phyloP scores from a whole-genome alignment of 2,888 invertebrate genomes.

The Nomada goodeniana region DNA sequence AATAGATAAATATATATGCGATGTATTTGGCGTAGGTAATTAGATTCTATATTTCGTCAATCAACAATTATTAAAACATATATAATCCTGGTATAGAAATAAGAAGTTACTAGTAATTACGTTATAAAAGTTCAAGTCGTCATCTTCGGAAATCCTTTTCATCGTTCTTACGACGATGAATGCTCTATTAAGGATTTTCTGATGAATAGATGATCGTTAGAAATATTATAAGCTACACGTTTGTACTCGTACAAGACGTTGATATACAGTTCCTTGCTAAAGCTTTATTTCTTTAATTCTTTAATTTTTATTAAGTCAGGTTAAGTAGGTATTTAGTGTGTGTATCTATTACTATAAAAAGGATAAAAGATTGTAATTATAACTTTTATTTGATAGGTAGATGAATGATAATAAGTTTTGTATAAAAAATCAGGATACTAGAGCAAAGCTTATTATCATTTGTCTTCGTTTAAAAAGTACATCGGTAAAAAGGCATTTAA shows the following conservation, averaged over 20 bases:
- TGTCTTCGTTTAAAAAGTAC: conserved; percentile 14
- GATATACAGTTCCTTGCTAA: conserved; percentile 5
- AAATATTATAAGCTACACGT: background rate
- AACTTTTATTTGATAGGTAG: conserved; percentile 1
- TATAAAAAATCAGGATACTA: background rate
- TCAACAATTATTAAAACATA: background rate
- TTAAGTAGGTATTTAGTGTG: background rate
- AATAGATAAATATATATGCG: conserved; percentile 8
- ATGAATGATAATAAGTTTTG: background rate
- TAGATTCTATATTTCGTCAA: background rate
- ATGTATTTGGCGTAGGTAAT: conserved; percentile 24
- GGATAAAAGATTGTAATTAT: background rate
- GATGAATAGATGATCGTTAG: background rate
- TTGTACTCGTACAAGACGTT: conserved; percentile 10
- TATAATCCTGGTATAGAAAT: background rate
- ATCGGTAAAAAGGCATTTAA: background rate
- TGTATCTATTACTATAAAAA: background rate
- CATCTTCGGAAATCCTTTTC: conserved; percentile 33
- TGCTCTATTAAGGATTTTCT: conserved; percentile 47
- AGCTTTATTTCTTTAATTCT: background rate
- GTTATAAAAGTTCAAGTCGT: background rate
- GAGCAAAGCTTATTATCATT: conserved; percentile 38
- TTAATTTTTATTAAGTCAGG: background rate
- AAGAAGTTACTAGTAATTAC: conserved; percentile 1
- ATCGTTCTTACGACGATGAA: conserved; percentile 25